Base-by-base conservation (phyloP, 2,888 invertebrate genomes). In the Matsumyia berberina region DNA sequence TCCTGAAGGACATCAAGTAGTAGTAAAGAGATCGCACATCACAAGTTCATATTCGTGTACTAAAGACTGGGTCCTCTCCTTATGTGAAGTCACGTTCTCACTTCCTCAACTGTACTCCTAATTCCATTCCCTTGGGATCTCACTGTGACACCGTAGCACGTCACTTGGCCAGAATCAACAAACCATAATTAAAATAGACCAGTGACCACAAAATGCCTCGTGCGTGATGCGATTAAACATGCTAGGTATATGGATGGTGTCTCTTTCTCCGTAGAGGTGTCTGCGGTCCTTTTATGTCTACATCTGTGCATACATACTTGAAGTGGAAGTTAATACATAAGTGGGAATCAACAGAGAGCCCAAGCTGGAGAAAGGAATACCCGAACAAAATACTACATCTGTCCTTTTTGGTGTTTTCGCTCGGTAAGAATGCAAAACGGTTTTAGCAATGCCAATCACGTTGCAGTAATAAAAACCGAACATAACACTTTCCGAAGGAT, bases 401-500 rank as follows among this genome's bases (percentile, higher is more conserved):
- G 6, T 55, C 46, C n/a, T 7, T 15, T 53, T 53, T 51, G 29
- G 1, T 44, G 31, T 11, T n/a, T n/a, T 24, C 24, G 24, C n/a
- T 7, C 44, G 29, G 1, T 44, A 12, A 4, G n/a, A 37, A 78
- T 78, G 62, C 77, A 78, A 69, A 69, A 55, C 7, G 29, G 31
- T 62, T 8, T 70, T 49, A 49, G 35, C 31, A 29, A 85, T 85
- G 79, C 85, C 78, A 58, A 85, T 85, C 85, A 85, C 85, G 85
- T 85, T 79, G 57, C 64, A 85, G 79, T 74, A 66, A 85, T 85
- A 85, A 85, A 85, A 67, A 49, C 53, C 57, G 24, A 79, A 64
- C 73, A 79, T 74, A 79, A 69, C 69, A 79, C 69, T 79, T 83
- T 82, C 62, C 49, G 49, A 78, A 73, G 73, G 83, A 73, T 78